phyloP scores from a whole-genome alignment of 23 tunicate genomes.

The Diplosoma virens region DNA sequence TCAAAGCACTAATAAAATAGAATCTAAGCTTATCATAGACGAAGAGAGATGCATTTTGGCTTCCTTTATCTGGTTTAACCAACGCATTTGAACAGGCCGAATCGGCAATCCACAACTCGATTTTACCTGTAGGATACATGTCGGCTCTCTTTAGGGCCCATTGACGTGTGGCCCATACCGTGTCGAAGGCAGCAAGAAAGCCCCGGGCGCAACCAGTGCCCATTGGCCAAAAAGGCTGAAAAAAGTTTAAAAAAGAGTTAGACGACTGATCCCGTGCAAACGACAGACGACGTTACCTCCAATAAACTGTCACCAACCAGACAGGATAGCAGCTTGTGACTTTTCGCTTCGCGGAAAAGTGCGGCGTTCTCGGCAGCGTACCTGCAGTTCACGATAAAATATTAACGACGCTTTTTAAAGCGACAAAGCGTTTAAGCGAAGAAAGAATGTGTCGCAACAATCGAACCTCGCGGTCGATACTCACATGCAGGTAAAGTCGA shows the following conservation, averaged over 20 bases:
- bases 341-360: slow-evolving; percentile 52
- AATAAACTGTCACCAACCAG: slow-evolving; percentile 95
- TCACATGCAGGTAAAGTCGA: slow-evolving; percentile 96
- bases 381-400: slow-evolving; percentile 12
- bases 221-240: slow-evolving; percentile 99
- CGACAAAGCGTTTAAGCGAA: background rate
- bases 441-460: no score
- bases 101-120: no score
- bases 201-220: slow-evolving; percentile 99
- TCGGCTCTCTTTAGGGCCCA: slow-evolving; percentile 34
- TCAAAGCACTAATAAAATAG: background rate
- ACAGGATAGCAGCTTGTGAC: slow-evolving; percentile 61
- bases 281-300: slow-evolving; percentile 34
- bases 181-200: slow-evolving; percentile 86
- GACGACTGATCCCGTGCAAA: background rate
- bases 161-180: slow-evolving; percentile 74
- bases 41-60: background rate
- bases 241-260: background rate
- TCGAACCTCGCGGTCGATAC: no score
- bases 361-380: slow-evolving; percentile 81
- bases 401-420: background rate
- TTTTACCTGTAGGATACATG: slow-evolving; percentile 2
- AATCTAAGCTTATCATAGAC: background rate
- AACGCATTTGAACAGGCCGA: no score
- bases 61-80: background rate